Evolutionary conservation across 2,888 invertebrate genomes (phyloP), one percentile per base, ranked within the genome.

Genomic region (Noctua pronuba): DNA sequence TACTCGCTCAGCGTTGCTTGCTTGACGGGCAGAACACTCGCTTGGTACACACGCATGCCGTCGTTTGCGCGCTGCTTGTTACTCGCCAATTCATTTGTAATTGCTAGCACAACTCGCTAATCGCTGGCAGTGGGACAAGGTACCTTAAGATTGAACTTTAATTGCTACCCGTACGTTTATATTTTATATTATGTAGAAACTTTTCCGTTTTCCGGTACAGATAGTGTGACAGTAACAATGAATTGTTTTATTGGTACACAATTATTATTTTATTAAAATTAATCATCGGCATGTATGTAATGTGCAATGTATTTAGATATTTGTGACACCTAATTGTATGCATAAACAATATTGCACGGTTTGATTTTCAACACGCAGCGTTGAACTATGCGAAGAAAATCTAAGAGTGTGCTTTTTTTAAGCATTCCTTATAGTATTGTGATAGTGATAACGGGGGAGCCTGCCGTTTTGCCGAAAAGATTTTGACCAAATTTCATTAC

Each of bases 181-280:
- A 66, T 38, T 46, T 16, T 66, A 46, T 44, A 28, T 28, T 58
- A 65, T 31, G 24, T 24, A 60, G 49, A 58, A 74, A 74, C 46
- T 81, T 81, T 73, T 75, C 68, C 74, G 73, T 49, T 81, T 79
- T 86, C 78, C 68, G 60, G 60, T 77, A 68, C 55, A 64, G 70
- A 70, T 67, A 70, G 52, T 55, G 78, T 46, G 49, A 28, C 58
- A 71, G 21, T 70, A 65, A 35, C 60, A 77, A 83, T 77, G 28
- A 71, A 70, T 38, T 44, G 60, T 46, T 75, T 83, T 55, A 83
- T 77, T 77, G 28, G 31, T 46, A 79, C 38, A 55, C 41, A 49
- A n/a, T 60, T 68, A 24, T 52, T 68, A 44, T 72, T 81, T 67
- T 62, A 68, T 64, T 16, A 35, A 68, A 68, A 72, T 81, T 79